phyloP scores from a whole-genome alignment of 2,113 vertebrate species.

The Apus apus region DNA sequence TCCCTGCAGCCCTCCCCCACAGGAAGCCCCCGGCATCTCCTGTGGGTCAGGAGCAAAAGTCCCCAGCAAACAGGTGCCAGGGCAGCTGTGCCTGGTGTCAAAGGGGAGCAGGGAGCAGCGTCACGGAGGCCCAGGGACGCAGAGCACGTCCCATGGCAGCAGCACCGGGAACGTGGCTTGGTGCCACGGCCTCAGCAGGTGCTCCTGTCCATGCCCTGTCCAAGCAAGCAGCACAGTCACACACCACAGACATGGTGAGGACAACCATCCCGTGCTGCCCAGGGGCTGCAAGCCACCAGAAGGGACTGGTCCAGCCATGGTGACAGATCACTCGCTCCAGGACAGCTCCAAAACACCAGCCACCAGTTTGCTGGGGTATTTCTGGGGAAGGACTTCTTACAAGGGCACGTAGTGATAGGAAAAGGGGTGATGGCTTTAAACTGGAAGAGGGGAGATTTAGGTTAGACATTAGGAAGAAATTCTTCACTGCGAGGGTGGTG shows the following conservation, averaged over 20 bases:
- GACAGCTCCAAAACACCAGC: not conserved
- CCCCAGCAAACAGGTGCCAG: not conserved
- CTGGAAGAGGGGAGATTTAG: too few species aligned
- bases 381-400: not conserved
- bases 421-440: too few species aligned
- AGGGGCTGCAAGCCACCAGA: not conserved
- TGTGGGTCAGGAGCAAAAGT: not conserved
- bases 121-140: fast-evolving
- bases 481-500: too few species aligned
- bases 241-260: fast-evolving
- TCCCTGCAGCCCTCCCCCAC: not conserved
- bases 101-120: not conserved
- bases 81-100: not conserved
- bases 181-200: not conserved
- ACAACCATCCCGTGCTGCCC: not conserved
- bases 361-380: not conserved
- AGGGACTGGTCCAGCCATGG: not conserved
- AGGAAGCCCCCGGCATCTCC: not conserved
- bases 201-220: not conserved
- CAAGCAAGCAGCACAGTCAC: not conserved
- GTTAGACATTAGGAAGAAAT: too few species aligned
- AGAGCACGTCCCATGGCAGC: not conserved
- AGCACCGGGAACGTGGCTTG: not conserved
- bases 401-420: too few species aligned
- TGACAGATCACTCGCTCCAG: not conserved